These are phyloP conservation scores for Schrankia costaestrigalis DNA, from an alignment of 2,888 invertebrate genomes.

Conservation along the genomic window DNA sequence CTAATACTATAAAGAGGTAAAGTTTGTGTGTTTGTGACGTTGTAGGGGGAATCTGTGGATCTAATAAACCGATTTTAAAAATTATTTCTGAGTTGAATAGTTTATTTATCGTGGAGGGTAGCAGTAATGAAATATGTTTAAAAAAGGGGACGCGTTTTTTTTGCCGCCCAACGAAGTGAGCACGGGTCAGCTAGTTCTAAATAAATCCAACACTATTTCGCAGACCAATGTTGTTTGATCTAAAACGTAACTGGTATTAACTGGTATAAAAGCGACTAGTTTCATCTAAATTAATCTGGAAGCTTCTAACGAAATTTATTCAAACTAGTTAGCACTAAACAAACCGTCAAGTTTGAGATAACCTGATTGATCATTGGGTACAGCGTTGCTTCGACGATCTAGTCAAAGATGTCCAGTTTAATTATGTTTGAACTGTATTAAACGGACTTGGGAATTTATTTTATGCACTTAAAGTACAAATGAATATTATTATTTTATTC, in stretches of 20 bases:
- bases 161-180: no score
- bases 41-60: no score
- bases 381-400: background rate
- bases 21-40: no score
- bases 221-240: background rate
- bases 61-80: no score
- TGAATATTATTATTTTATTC: background rate
- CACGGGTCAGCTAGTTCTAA: background rate
- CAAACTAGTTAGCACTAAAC: conserved; percentile 9
- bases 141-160: no score
- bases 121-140: no score
- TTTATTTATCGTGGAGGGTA: no score
- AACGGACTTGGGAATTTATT: no score
- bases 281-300: conserved; percentile 4
- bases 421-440: background rate
- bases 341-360: conserved; percentile 1
- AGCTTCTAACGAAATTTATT: conserved; percentile 5
- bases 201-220: background rate
- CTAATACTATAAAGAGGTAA: no score
- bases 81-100: no score
- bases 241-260: background rate
- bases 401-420: background rate
- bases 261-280: no score
- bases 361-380: conserved; percentile 5
- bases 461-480: no score